Percentiles rank a stretch among this genome's conserved stretches.
phyloP scores from a whole-genome alignment of 2,113 vertebrate species.

The Pithys albifrons region DNA sequence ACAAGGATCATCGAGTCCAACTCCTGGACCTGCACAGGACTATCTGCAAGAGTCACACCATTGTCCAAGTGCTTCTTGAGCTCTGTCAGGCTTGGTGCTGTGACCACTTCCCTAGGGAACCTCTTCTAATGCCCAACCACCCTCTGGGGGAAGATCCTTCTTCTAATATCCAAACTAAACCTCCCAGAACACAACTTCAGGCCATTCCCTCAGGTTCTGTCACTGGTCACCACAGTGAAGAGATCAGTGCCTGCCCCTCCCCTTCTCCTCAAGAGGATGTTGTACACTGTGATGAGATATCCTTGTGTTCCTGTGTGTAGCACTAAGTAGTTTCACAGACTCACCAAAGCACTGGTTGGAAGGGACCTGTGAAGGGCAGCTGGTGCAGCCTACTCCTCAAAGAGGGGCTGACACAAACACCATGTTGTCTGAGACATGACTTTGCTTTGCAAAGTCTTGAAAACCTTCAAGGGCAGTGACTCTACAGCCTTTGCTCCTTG shows the following conservation, averaged over 20 bases:
- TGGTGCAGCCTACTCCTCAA: neutral
- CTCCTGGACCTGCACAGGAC: neutral
- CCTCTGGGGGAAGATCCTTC: neutral
- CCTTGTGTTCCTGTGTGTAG: neutral
- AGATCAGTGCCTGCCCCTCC: neutral
- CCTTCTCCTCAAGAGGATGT: neutral
- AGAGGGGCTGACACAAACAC: rapidly evolving
- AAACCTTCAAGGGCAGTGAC: neutral
- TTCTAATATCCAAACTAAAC: neutral
- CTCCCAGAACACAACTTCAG: neutral
- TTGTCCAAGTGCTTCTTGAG: neutral
- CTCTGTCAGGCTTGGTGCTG: neutral
- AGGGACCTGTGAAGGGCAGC: neutral
- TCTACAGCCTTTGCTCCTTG: neutral
- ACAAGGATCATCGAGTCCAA: neutral
- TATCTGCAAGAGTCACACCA: neutral
- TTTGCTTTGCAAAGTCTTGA: neutral
- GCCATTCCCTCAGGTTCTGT: neutral
- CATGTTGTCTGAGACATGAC: neutral
- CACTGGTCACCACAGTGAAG: neutral
- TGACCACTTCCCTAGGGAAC: neutral
- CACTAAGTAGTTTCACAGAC: neutral
- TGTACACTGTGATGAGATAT: neutral
- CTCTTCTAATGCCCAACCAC: neutral
- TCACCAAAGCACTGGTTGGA: neutral